Percentiles rank a stretch among this genome's conserved stretches.
Evolutionary conservation across 2,888 invertebrate species (phyloP).

Genomic region (Cephus spinipes): DNA sequence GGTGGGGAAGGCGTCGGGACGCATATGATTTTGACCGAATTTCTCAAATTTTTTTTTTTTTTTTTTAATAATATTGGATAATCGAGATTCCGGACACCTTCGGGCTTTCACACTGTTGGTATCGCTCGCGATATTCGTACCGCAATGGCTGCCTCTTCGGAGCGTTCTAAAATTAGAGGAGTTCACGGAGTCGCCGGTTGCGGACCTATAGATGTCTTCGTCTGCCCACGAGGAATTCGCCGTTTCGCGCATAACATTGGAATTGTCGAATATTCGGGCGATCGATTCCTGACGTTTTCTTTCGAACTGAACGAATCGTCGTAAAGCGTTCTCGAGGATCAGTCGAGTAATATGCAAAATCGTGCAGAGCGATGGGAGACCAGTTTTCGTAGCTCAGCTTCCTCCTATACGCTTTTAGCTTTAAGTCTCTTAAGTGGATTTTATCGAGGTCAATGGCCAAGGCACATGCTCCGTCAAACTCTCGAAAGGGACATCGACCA

Average conservation of each 20-base stretch:
- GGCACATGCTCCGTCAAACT: constrained; percentile 2
- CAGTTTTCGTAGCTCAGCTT: not conserved
- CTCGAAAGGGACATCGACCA: not conserved
- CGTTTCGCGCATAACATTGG: not conserved
- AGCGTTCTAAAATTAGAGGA: not conserved
- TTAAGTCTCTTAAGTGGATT: not conserved
- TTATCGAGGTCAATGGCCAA: constrained; percentile 31
- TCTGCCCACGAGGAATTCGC: not conserved
- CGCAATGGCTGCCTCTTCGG: not conserved
- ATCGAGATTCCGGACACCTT: not conserved
- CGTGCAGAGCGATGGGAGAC: not conserved
- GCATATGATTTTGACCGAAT: not conserved
- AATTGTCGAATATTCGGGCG: not conserved
- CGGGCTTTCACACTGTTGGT: not conserved
- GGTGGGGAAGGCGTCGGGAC: not conserved
- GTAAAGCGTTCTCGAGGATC: not conserved
- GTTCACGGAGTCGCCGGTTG: not conserved
- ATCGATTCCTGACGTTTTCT: not conserved
- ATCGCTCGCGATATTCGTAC: not conserved
- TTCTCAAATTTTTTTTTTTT: not conserved
- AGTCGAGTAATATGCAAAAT: not conserved
- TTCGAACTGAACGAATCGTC: not conserved
- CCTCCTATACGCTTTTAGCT: not conserved
- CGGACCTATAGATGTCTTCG: not conserved
- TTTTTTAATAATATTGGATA: not conserved